Percentiles rank a stretch among this genome's conserved stretches.
Evolutionary conservation across 1,140 invertebrate species (phyloP).

Genomic region (Maconellicoccus hirsutus): DNA sequence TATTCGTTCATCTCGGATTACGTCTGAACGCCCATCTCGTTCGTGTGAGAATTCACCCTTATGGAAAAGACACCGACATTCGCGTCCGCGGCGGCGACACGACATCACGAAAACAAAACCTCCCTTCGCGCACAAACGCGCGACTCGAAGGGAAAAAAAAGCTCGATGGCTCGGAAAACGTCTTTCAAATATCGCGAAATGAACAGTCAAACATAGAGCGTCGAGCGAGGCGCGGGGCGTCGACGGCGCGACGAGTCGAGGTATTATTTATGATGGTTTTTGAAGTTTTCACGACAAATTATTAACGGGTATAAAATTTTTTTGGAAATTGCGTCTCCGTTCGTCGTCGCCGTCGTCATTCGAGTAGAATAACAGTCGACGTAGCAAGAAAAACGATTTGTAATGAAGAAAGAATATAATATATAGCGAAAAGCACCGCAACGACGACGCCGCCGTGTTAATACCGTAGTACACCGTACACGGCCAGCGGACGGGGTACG

Average conservation of each 20-base stretch:
- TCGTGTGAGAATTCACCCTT: slow-evolving; percentile 18
- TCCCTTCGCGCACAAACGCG: background rate
- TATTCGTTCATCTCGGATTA: too few relatives aligned
- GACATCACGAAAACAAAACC: too few relatives aligned
- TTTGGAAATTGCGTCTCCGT: slow-evolving; percentile 15
- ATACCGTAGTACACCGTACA: too few relatives aligned
- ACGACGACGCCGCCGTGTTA: background rate
- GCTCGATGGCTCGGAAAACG: slow-evolving; percentile 20
- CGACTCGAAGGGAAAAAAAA: background rate
- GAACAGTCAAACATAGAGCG: background rate
- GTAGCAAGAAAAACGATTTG: slow-evolving; percentile 6
- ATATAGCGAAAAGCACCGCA: background rate
- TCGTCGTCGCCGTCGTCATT: slow-evolving; percentile 16
- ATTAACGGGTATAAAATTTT: slow-evolving; percentile 22
- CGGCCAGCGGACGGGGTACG: background rate
- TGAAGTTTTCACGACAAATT: slow-evolving; percentile 22
- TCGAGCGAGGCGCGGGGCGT: background rate
- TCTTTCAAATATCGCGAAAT: slow-evolving; percentile 21
- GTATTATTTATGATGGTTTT: slow-evolving; percentile 17
- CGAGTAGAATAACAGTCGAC: slow-evolving; percentile 17
- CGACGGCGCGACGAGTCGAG: background rate
- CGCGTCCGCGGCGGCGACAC: background rate
- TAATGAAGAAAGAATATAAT: slow-evolving; percentile 12
- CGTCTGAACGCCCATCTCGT: too few relatives aligned
- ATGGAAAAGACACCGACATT: background rate